phyloP scores from a whole-genome alignment of 2,113 vertebrate species.

The Oncorhynchus masou region DNA sequence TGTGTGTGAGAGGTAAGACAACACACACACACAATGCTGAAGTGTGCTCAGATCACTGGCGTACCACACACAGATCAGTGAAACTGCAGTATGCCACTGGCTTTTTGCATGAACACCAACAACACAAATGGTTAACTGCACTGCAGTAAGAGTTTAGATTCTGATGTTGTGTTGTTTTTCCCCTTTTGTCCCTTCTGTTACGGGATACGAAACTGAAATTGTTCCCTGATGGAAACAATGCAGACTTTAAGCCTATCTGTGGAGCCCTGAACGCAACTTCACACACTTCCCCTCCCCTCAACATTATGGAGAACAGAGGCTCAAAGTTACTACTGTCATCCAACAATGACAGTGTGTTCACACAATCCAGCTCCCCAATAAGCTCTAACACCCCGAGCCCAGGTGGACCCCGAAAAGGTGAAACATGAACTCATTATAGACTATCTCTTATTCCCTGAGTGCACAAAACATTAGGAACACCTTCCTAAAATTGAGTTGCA shows the following conservation, averaged over 20 bases:
- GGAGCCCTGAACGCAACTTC: conserved; percentile 7
- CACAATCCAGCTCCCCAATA: conserved; percentile 23
- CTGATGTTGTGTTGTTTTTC: conserved; percentile 13
- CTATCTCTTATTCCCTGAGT: not conserved
- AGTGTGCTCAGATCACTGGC: too few relatives aligned
- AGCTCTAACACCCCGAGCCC: conserved; percentile 30
- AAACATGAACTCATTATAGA: not conserved
- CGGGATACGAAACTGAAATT: not conserved
- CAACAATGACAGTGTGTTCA: conserved; percentile 21
- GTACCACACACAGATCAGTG: too few relatives aligned
- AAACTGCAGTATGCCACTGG: too few relatives aligned
- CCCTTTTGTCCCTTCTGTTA: not conserved
- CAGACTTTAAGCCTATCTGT: conserved; percentile 67
- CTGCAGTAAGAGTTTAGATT: too few relatives aligned
- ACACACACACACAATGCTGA: not conserved
- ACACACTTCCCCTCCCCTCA: conserved; percentile 18
- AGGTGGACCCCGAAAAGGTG: conserved; percentile 53
- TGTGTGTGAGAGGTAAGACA: conserved; percentile 61
- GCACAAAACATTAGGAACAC: too few relatives aligned
- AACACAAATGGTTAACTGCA: not conserved
- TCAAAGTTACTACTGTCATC: not conserved
- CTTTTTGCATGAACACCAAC: too few relatives aligned
- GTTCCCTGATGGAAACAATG: conserved; percentile 3
- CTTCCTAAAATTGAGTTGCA: too few relatives aligned
- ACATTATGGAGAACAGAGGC: conserved; percentile 33